A percentile compares a stretch with the other conserved stretches of the same genome.
phyloP scores from a whole-genome alignment of 2,888 invertebrate species.

The Scelioninae gen. 1 region DNA sequence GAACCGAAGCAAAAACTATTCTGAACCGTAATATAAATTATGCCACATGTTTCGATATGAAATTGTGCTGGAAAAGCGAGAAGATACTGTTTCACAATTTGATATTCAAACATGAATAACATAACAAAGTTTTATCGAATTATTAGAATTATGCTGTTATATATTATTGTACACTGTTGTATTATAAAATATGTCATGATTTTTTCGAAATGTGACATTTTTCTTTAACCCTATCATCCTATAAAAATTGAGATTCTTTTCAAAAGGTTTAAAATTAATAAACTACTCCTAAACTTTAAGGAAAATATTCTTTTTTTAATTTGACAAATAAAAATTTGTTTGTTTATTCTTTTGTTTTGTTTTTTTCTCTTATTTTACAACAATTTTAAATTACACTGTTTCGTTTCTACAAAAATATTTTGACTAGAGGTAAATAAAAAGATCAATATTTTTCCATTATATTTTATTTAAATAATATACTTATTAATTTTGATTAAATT shows the following conservation, averaged over 20 bases:
- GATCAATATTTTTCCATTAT: no score
- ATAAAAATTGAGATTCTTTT: constrained; percentile 82
- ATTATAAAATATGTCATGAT: constrained; percentile 23
- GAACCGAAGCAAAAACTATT: neutral
- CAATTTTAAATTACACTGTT: no score
- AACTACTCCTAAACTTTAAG: no score
- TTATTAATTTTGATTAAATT: no score
- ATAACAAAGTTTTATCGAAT: constrained; percentile 17
- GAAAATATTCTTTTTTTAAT: no score
- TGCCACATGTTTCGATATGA: constrained; percentile 12
- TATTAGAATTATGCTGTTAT: constrained; percentile 39
- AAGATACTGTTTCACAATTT: constrained; percentile 6
- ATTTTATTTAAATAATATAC: no score
- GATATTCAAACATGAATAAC: constrained; percentile 5
- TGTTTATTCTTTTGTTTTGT: no score
- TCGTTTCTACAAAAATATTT: no score
- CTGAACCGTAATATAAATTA: neutral
- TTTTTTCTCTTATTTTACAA: no score
- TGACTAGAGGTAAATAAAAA: no score
- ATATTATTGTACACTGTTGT: constrained; percentile 51
- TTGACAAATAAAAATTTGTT: no score
- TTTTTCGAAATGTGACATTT: constrained; percentile 46
- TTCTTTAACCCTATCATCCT: constrained; percentile 61
- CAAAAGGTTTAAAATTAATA: constrained; percentile 78
- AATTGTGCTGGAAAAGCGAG: constrained; percentile 1